phyloP scores from a whole-genome alignment of 2,888 invertebrate genomes.

The Rhamnusium bicolor region DNA sequence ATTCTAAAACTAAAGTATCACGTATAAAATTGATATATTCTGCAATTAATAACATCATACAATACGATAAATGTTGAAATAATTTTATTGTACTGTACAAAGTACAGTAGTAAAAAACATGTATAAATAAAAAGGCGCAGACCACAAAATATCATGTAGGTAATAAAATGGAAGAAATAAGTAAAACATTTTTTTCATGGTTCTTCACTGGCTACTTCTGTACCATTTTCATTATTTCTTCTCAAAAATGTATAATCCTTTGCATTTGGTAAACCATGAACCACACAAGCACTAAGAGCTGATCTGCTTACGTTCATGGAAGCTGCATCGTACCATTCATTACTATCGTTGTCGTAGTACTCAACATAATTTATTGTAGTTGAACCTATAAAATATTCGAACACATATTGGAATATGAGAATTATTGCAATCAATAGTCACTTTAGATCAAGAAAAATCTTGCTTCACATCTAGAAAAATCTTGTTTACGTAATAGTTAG shows the following conservation, averaged over 20 bases:
- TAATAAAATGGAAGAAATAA: slow-evolving; percentile 27
- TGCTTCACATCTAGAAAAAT: no score
- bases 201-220: slow-evolving; percentile 59
- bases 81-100: slow-evolving; percentile 47
- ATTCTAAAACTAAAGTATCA: no score
- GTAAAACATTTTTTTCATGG: slow-evolving; percentile 33
- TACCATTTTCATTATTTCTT: slow-evolving; percentile 59
- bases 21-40: no score
- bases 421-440: no score
- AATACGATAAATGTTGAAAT: slow-evolving; percentile 30
- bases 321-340: slow-evolving; percentile 80
- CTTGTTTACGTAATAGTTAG: no score
- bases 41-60: no score
- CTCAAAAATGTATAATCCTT: slow-evolving; percentile 76
- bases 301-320: slow-evolving; percentile 88
- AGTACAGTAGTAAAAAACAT: slow-evolving; percentile 43
- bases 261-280: slow-evolving; percentile 81
- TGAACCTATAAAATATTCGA: slow-evolving; percentile 73
- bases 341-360: slow-evolving; percentile 77
- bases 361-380: slow-evolving; percentile 84
- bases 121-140: slow-evolving; percentile 64
- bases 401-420: no score
- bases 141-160: slow-evolving; percentile 51
- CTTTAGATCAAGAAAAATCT: no score
- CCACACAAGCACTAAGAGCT: slow-evolving; percentile 85